phyloP scores from a whole-genome alignment of 2,113 vertebrate species.

The Perca flavescens region DNA sequence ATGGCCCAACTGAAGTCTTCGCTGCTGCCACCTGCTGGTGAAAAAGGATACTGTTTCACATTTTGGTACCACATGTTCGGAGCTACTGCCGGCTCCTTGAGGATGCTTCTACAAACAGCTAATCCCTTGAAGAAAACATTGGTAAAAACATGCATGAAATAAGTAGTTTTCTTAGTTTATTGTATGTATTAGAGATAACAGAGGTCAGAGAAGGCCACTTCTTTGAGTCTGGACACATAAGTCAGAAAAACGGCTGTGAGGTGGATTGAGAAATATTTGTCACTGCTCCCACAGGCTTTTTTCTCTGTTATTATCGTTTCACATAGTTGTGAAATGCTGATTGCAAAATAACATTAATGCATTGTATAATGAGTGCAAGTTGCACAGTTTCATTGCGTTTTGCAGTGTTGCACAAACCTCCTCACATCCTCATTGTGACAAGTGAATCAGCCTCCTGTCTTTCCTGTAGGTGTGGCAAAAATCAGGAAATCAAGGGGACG shows the following conservation, averaged over 20 bases:
- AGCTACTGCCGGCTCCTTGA: constrained; percentile 78
- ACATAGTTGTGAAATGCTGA: constrained; percentile 70
- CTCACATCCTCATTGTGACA: constrained; percentile 77
- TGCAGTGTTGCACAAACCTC: constrained; percentile 67
- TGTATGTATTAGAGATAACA: not conserved
- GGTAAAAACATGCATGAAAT: constrained; percentile 62
- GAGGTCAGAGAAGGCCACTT: not conserved
- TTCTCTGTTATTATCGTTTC: constrained; percentile 50
- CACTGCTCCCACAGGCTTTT: constrained; percentile 13
- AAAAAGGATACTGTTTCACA: constrained; percentile 80
- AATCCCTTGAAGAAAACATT: constrained; percentile 56
- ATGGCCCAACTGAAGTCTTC: constrained; percentile 79
- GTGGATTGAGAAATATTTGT: constrained; percentile 68
- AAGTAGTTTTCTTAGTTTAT: not conserved
- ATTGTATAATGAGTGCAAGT: constrained; percentile 38
- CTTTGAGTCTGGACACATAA: constrained; percentile 22
- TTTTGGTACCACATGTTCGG: constrained; percentile 86
- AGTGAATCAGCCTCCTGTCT: constrained; percentile 69
- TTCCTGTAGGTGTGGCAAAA: constrained; percentile 84
- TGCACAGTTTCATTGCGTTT: constrained; percentile 52
- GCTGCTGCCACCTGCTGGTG: constrained; percentile 77
- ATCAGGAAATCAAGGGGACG: constrained; percentile 73
- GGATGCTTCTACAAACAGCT: constrained; percentile 69
- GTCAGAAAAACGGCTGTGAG: constrained; percentile 1
- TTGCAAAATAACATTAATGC: constrained; percentile 68